Percentiles rank a stretch among this genome's conserved stretches.
Evolutionary conservation across 1,140 invertebrate genomes (phyloP).

Genomic region (Lutraria rhynchaena): DNA sequence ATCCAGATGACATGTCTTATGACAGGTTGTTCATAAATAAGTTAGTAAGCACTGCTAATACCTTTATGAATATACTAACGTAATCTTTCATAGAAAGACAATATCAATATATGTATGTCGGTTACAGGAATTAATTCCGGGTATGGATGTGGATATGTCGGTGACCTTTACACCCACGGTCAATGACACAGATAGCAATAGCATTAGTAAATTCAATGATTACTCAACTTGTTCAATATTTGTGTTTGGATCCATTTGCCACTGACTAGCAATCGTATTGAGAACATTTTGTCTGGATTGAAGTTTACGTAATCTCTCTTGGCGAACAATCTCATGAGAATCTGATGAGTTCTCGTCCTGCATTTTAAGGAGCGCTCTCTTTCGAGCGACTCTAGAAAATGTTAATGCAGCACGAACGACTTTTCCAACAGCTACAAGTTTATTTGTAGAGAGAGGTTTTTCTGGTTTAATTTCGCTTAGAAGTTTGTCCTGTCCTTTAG

Average conservation of each 20-base stretch:
- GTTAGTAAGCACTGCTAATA: too few species aligned
- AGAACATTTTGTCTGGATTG: slow-evolving; percentile 50
- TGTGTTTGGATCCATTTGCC: slow-evolving; percentile 26
- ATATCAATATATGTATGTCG: too few species aligned
- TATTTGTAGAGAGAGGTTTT: slow-evolving; percentile 36
- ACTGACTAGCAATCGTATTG: slow-evolving; percentile 39
- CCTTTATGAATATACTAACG: too few species aligned
- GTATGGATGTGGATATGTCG: too few species aligned
- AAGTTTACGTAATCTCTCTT: slow-evolving; percentile 45
- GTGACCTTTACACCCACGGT: too few species aligned
- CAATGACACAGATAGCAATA: too few species aligned
- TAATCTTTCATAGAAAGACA: too few species aligned
- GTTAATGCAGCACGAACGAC: slow-evolving; percentile 49
- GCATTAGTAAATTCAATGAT: not conserved
- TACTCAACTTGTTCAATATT: slow-evolving; percentile 52
- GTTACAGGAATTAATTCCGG: too few species aligned
- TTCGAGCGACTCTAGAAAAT: slow-evolving; percentile 51
- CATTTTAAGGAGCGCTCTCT: slow-evolving; percentile 44
- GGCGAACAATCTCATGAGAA: slow-evolving; percentile 45
- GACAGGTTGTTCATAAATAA: too few species aligned
- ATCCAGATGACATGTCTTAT: too few species aligned
- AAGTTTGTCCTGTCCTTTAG: slow-evolving; percentile 38
- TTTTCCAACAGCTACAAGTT: slow-evolving; percentile 46
- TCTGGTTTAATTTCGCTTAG: slow-evolving; percentile 50
- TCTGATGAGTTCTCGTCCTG: slow-evolving; percentile 53